Conservation (phyloP, 2,797 vertebrate species). For the Thalassophryne amazonica region DNA sequence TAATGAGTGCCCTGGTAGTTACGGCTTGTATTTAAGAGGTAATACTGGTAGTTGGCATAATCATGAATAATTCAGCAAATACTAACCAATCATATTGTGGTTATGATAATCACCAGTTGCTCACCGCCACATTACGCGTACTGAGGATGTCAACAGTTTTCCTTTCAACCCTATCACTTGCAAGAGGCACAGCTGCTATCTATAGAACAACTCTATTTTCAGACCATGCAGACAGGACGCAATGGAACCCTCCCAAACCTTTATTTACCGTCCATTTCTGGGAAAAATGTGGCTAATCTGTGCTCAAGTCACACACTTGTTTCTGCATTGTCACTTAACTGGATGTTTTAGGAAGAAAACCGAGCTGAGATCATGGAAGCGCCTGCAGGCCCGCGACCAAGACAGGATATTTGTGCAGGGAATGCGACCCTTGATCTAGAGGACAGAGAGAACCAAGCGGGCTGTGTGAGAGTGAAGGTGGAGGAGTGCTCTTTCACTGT, state of each 20-base stretch:
- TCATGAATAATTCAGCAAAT: conserved; percentile 44
- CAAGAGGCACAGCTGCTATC: conserved; percentile 66
- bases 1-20: not conserved
- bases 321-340: conserved; percentile 29
- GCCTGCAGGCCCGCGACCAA: conserved; percentile 21
- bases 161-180: conserved; percentile 50
- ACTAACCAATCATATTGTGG: conserved; percentile 26
- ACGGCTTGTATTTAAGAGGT: not conserved
- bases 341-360: conserved; percentile 19
- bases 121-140: conserved; percentile 17
- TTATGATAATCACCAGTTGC: conserved; percentile 44
- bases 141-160: conserved; percentile 58
- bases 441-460: conserved; percentile 10
- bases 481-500: conserved; percentile 82
- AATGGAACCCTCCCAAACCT: conserved; percentile 48
- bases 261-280: conserved; percentile 45
- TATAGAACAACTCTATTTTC: conserved; percentile 78
- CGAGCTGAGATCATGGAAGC: conserved; percentile 45
- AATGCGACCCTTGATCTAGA: conserved; percentile 24
- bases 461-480: conserved; percentile 80
- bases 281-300: conserved; percentile 35
- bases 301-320: conserved; percentile 9
- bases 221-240: conserved; percentile 50
- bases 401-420: conserved; percentile 12
- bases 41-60: not conserved